Conservation (phyloP, 2,113 vertebrate genomes). For the Chloropsis hardwickii region DNA sequence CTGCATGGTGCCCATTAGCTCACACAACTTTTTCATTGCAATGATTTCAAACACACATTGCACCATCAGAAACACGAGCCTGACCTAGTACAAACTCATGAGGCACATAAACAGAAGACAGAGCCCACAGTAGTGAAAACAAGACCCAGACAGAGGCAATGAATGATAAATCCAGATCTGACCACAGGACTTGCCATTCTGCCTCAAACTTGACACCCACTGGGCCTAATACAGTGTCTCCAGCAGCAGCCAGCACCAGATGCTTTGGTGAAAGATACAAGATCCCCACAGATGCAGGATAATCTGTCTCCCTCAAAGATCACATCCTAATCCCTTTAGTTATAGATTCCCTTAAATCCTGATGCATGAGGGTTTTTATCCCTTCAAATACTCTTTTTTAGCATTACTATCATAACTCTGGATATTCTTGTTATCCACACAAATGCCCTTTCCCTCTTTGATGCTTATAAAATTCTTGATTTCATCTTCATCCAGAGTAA, state of each 20-base stretch:
- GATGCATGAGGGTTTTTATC: not conserved
- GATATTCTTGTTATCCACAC: conserved; percentile 49
- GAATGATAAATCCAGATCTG: not conserved
- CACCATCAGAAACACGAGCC: not conserved
- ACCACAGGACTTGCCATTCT: not conserved
- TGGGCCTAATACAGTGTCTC: not conserved
- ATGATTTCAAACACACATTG: not conserved
- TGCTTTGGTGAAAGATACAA: not conserved
- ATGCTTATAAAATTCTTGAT: not conserved
- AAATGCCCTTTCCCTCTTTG: not conserved
- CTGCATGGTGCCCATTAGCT: not conserved
- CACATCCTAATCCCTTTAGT: conserved; percentile 52
- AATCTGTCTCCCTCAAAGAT: conserved; percentile 27
- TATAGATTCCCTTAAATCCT: conserved; percentile 45
- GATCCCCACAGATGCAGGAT: conserved; percentile 2
- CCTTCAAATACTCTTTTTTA: conserved; percentile 51
- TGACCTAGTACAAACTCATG: not conserved
- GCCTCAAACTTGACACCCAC: not conserved
- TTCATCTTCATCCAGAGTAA: not conserved
- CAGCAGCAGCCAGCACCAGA: not conserved
- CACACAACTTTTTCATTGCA: not conserved
- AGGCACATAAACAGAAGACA: not conserved
- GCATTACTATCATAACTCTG: conserved; percentile 35
- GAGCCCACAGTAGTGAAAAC: not conserved
- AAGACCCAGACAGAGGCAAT: not conserved